A percentile compares a stretch with the other conserved stretches of the same genome.
These are phyloP conservation scores for Rhea pennata DNA, from an alignment of 2,113 vertebrate species.

Conservation along the genomic window DNA sequence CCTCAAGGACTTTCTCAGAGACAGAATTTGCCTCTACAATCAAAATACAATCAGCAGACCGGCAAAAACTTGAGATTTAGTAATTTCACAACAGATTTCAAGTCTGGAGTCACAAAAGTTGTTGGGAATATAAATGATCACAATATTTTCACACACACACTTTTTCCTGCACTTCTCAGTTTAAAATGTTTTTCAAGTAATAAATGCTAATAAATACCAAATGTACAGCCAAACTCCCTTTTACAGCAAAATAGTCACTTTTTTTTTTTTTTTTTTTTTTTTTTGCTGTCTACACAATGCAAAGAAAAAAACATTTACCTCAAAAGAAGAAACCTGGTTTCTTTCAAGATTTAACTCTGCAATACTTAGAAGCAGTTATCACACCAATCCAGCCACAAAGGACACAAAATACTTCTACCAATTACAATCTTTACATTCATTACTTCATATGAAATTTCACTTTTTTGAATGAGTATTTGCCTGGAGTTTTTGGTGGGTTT, in stretches of 20 bases:
- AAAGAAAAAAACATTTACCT: slow-evolving; percentile 55
- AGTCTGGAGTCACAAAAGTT: slow-evolving; percentile 40
- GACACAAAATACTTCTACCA: not conserved
- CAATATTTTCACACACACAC: slow-evolving; percentile 43
- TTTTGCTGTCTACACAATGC: slow-evolving; percentile 7
- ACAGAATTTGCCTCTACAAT: not conserved
- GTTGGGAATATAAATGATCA: slow-evolving; percentile 57
- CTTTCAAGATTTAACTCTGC: slow-evolving; percentile 7
- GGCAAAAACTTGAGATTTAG: not conserved
- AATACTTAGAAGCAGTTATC: slow-evolving; percentile 33
- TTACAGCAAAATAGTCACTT: slow-evolving; percentile 52
- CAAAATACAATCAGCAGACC: slow-evolving; percentile 1
- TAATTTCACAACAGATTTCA: not conserved
- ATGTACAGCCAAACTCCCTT: slow-evolving; percentile 33
- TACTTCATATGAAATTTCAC: not conserved
- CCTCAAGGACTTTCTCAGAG: slow-evolving; percentile 23
- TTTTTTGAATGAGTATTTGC: not conserved
- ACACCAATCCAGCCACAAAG: slow-evolving; percentile 8
- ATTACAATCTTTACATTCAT: slow-evolving; percentile 12
- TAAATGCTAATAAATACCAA: slow-evolving; percentile 63
- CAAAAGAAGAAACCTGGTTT: not conserved
- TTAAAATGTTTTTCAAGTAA: slow-evolving; percentile 63
- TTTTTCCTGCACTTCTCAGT: slow-evolving; percentile 47
- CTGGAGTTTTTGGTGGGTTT: not conserved
- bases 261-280: slow-evolving; percentile 22